These are phyloP conservation scores for Drosophila punjabiensis DNA, from an alignment of 1,140 invertebrate species.

Conservation along the genomic window DNA sequence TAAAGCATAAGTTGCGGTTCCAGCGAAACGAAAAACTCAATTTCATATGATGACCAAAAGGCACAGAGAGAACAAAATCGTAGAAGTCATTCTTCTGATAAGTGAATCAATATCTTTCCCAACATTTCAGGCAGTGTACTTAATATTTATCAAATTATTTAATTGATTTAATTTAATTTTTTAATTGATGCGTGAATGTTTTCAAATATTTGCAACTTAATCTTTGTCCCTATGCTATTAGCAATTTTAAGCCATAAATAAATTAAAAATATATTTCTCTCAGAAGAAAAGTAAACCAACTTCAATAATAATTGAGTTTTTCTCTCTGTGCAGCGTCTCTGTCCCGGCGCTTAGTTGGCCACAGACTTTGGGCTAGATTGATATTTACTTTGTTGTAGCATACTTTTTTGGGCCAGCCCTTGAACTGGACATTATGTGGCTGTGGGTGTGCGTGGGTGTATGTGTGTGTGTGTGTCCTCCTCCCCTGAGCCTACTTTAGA, in stretches of 20 bases:
- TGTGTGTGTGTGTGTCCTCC: slow-evolving; percentile 1
- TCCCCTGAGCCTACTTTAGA: slow-evolving; percentile 36
- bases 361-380: slow-evolving; percentile 58
- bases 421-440: slow-evolving; percentile 22
- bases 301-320: background rate
- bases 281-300: no score
- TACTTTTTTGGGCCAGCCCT: slow-evolving; percentile 52
- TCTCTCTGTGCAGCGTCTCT: background rate
- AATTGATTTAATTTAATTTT: no score
- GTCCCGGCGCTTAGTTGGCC: slow-evolving; percentile 12
- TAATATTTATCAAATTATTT: no score
- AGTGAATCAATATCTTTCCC: no score
- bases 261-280: no score
- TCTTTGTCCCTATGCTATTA: no score
- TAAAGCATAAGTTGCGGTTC: slow-evolving; percentile 80
- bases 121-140: no score
- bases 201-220: no score
- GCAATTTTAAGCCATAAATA: no score
- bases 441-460: background rate
- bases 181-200: no score
- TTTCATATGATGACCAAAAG: slow-evolving; percentile 19
- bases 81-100: no score
- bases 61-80: background rate
- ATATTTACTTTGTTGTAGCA: slow-evolving; percentile 75
- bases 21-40: slow-evolving; percentile 59